A percentile compares a stretch with the other conserved stretches of the same genome.
phyloP scores from a whole-genome alignment of 2,797 vertebrate species.

The Pseudocheirus occidentalis region DNA sequence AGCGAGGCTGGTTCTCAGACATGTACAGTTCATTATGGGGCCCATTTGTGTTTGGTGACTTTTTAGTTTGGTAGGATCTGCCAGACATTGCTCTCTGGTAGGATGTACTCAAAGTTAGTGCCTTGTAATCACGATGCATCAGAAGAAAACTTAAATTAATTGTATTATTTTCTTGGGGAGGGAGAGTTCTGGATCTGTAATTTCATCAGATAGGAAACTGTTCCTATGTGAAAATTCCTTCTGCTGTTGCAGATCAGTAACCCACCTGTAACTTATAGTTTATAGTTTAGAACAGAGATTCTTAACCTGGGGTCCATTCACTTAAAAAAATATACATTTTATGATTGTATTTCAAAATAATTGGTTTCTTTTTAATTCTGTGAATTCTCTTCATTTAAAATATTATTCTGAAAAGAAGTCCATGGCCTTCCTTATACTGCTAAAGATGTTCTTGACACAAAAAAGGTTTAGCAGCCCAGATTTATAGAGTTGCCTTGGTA shows the following conservation, averaged over 20 bases:
- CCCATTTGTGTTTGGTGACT: neutral
- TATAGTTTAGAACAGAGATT: neutral
- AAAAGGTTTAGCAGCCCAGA: no score
- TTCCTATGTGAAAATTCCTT: neutral
- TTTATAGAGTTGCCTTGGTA: no score
- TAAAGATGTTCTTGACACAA: neutral
- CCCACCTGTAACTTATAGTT: neutral
- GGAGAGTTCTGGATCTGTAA: neutral
- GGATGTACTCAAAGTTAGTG: neutral
- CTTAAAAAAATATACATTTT: neutral
- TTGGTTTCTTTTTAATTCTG: neutral
- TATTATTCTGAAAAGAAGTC: neutral
- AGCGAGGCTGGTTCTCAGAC: neutral
- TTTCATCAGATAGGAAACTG: neutral
- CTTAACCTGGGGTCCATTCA: neutral
- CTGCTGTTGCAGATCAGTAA: neutral
- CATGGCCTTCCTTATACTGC: neutral
- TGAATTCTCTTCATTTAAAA: neutral
- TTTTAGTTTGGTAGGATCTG: neutral
- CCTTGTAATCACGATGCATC: neutral
- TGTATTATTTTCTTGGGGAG: neutral
- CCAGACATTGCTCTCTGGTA: neutral
- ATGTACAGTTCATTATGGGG: neutral
- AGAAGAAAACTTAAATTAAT: neutral
- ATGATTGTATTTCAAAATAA: neutral